A percentile compares a stretch with the other conserved stretches of the same genome.
These are phyloP conservation scores for Rhyacophila brunnea DNA, from an alignment of 1,140 invertebrate species.

Conservation along the genomic window DNA sequence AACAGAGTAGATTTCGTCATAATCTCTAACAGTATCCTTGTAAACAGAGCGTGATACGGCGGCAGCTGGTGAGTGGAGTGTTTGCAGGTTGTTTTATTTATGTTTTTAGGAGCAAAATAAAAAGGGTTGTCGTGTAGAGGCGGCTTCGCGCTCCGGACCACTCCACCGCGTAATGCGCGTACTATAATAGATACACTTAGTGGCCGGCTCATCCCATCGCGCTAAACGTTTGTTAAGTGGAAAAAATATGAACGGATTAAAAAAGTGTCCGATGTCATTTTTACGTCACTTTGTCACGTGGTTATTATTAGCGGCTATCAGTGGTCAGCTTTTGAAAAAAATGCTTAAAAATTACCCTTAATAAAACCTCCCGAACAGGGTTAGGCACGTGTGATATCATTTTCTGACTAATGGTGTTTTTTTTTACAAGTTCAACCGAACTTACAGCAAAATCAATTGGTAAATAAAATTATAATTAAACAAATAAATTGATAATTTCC, in stretches of 20 bases:
- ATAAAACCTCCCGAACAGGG: too few species aligned
- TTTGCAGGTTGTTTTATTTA: slow-evolving; percentile 28
- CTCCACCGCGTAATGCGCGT: slow-evolving; percentile 9
- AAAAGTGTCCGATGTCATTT: not conserved
- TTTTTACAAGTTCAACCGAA: too few species aligned
- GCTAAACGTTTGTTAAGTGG: not conserved
- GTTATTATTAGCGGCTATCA: too few species aligned
- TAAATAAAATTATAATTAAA: too few species aligned
- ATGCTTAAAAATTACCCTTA: too few species aligned
- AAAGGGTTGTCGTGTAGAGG: slow-evolving; percentile 25
- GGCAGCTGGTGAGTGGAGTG: slow-evolving; percentile 2
- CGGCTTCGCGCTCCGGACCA: slow-evolving; percentile 7
- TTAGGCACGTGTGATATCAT: too few species aligned
- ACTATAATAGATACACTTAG: not conserved
- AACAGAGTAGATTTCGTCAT: not conserved
- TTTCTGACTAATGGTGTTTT: too few species aligned
- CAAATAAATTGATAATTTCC: too few species aligned
- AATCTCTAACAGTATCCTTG: slow-evolving; percentile 19
- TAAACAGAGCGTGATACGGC: slow-evolving; percentile 25
- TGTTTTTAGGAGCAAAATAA: slow-evolving; percentile 29
- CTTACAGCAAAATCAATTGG: too few species aligned
- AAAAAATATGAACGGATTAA: not conserved
- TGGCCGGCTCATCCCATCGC: not conserved
- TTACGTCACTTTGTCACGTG: not conserved
- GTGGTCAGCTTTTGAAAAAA: too few species aligned